A percentile compares a stretch with the other conserved stretches of the same genome.
phyloP scores from a whole-genome alignment of 2,888 invertebrate genomes.

The Graphium colonna region DNA sequence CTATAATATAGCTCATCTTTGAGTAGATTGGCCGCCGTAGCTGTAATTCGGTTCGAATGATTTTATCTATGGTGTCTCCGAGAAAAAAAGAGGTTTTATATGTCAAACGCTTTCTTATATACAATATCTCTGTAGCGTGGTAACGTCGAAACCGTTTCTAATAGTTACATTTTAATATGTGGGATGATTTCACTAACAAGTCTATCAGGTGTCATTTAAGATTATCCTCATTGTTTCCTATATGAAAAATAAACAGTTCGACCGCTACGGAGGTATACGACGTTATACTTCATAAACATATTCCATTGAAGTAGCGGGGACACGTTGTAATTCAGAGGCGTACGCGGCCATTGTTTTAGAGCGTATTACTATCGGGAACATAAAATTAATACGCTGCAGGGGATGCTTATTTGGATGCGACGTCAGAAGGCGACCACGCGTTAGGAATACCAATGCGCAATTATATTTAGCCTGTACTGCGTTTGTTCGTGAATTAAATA shows the following conservation, averaged over 20 bases:
- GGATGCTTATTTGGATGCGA: slow-evolving; percentile 64
- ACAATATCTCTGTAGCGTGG: no score
- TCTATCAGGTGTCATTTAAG: not conserved
- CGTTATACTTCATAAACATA: slow-evolving; percentile 27
- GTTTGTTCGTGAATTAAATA: slow-evolving; percentile 58
- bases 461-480: slow-evolving; percentile 64
- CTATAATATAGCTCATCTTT: no score
- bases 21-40: no score
- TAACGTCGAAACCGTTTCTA: no score
- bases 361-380: slow-evolving; percentile 50
- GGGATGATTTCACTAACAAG: no score
- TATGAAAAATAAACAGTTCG: not conserved
- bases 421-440: slow-evolving; percentile 48
- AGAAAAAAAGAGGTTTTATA: no score
- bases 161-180: no score
- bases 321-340: slow-evolving; percentile 38
- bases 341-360: slow-evolving; percentile 45
- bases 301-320: slow-evolving; percentile 29
- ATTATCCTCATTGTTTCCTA: not conserved
- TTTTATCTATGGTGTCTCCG: no score
- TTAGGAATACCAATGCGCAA: slow-evolving; percentile 61
- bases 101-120: no score
- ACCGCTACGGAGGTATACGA: not conserved
- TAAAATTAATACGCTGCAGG: slow-evolving; percentile 59
- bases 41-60: no score